phyloP scores from a whole-genome alignment of 2,888 invertebrate species.

The Carcina quercana region DNA sequence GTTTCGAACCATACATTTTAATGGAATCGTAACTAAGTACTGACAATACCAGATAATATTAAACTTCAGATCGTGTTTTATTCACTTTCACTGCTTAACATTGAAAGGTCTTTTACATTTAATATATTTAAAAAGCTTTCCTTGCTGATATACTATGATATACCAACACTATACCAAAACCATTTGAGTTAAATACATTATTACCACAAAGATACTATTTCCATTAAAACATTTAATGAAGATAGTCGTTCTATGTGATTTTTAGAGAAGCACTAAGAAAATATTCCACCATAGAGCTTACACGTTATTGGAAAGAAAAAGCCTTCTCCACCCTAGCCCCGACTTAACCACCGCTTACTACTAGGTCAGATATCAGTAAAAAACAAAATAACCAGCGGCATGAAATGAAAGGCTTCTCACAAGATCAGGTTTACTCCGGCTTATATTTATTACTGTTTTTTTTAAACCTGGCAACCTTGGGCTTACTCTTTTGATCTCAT shows the following conservation, averaged over 20 bases:
- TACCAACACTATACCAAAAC: background rate
- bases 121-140: background rate
- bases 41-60: too few relatives aligned
- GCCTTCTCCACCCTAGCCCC: conserved; percentile 23
- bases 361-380: conserved; percentile 33
- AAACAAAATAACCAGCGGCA: conserved; percentile 38
- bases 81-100: too few relatives aligned
- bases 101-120: too few relatives aligned
- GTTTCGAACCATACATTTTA: too few relatives aligned
- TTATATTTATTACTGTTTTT: conserved; percentile 23
- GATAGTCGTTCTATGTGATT: too few relatives aligned
- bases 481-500: conserved; percentile 7
- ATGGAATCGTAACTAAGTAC: too few relatives aligned
- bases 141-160: background rate
- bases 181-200: background rate
- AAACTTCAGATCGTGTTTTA: too few relatives aligned
- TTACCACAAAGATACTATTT: too few relatives aligned
- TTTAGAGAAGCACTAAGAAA: too few relatives aligned
- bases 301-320: conserved; percentile 2
- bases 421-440: conserved; percentile 22
- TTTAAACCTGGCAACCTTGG: conserved; percentile 11
- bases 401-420: conserved; percentile 41
- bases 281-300: too few relatives aligned
- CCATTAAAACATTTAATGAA: background rate
- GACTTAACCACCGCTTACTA: conserved; percentile 15